Percentiles rank a stretch among this genome's conserved stretches.
These are phyloP conservation scores for Actinia equina DNA, from an alignment of 64 coral and sea anemone species.

Conservation along the genomic window DNA sequence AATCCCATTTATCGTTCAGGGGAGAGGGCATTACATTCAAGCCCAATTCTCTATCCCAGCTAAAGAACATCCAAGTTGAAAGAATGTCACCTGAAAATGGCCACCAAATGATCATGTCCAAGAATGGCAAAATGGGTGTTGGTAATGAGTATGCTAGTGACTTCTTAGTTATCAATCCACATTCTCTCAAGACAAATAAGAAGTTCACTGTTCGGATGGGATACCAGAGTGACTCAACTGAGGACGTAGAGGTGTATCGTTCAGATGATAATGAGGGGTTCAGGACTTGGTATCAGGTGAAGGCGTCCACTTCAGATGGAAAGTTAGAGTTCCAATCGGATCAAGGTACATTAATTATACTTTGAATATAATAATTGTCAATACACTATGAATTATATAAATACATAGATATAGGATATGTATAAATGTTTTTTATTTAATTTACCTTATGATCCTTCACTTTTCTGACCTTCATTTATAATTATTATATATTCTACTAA, in stretches of 20 bases:
- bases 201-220: conserved; percentile 70
- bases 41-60: conserved; percentile 33
- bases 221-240: conserved; percentile 56
- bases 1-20: conserved; percentile 13
- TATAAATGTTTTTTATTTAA: too few species aligned
- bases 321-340: conserved; percentile 54
- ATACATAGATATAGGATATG: too few species aligned
- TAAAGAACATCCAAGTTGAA: conserved; percentile 61
- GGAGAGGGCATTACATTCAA: conserved; percentile 62
- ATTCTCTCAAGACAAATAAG: conserved; percentile 58
- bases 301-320: conserved; percentile 40
- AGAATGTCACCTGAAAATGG: conserved; percentile 64
- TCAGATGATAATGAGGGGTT: conserved; percentile 52
- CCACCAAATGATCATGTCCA: conserved; percentile 67
- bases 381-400: too few species aligned
- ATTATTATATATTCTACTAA: too few species aligned
- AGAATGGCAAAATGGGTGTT: conserved; percentile 75
- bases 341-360: too few species aligned
- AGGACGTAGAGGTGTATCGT: conserved; percentile 64
- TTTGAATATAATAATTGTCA: too few species aligned
- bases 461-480: too few species aligned
- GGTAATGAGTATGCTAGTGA: conserved; percentile 86
- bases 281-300: conserved; percentile 84
- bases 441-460: too few species aligned
- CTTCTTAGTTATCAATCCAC: conserved; percentile 79